These are phyloP conservation scores for Stenoptilia bipunctidactyla DNA, from an alignment of 2,888 invertebrate genomes.

Conservation along the genomic window DNA sequence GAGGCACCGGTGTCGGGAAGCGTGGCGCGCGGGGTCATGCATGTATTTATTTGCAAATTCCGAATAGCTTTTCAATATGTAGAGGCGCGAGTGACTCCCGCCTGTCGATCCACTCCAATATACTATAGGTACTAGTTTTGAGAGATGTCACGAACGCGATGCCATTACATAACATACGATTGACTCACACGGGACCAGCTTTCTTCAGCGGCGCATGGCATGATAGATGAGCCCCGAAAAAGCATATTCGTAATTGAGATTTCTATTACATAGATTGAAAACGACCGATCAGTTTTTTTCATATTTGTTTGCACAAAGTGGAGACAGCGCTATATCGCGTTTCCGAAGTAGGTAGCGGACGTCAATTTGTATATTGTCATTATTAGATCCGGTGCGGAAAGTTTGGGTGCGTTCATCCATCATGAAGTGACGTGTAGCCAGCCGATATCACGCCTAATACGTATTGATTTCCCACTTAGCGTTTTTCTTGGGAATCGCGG, in stretches of 20 bases:
- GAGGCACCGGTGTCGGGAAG: conserved; percentile 36
- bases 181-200: conserved; percentile 45
- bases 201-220: conserved; percentile 46
- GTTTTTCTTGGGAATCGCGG: conserved; percentile 64
- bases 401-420: conserved; percentile 67
- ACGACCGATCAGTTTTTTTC: conserved; percentile 53
- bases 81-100: conserved; percentile 56
- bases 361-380: conserved; percentile 72
- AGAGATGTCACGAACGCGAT: conserved; percentile 51
- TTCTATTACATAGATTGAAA: conserved; percentile 66
- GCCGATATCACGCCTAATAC: conserved; percentile 69
- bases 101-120: conserved; percentile 66
- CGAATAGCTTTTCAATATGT: conserved; percentile 66
- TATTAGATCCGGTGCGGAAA: conserved; percentile 62
- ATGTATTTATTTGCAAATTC: conserved; percentile 68
- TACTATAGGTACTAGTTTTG: conserved; percentile 35
- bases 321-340: conserved; percentile 53
- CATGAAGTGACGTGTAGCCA: conserved; percentile 63
- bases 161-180: conserved; percentile 55
- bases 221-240: conserved; percentile 64
- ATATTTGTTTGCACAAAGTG: conserved; percentile 68
- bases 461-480: conserved; percentile 72
- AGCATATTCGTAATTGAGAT: conserved; percentile 68
- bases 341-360: conserved; percentile 59
- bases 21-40: conserved; percentile 34